phyloP scores from a whole-genome alignment of 2,888 invertebrate species.

The Halocaridina rubra region DNA sequence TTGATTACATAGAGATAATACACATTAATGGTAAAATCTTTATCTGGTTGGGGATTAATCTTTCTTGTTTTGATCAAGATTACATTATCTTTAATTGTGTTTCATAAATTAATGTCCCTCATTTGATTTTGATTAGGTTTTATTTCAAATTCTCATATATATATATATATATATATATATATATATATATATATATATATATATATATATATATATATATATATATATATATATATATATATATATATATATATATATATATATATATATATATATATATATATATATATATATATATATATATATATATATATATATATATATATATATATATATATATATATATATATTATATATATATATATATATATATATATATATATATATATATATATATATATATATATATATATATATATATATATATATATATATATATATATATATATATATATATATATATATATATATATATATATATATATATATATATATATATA shows the following conservation, averaged over 20 bases:
- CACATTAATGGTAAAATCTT: too few species aligned
- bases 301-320: not conserved
- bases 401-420: slow-evolving; percentile 14
- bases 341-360: slow-evolving; percentile 7
- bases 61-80: too few species aligned
- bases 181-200: not conserved
- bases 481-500: not conserved
- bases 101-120: too few species aligned
- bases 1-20: too few species aligned
- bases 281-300: not conserved
- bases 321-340: slow-evolving; percentile 6
- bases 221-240: slow-evolving; percentile 3
- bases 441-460: slow-evolving; percentile 18
- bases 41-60: too few species aligned
- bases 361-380: slow-evolving; percentile 31
- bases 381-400: slow-evolving; percentile 10
- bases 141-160: too few species aligned
- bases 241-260: not conserved
- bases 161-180: not conserved
- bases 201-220: slow-evolving; percentile 11
- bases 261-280: not conserved
- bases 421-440: slow-evolving; percentile 24
- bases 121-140: too few species aligned
- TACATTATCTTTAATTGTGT: too few species aligned
- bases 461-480: slow-evolving; percentile 13